Evolutionary conservation across 2,797 vertebrate genomes (phyloP).

Genomic region (Lemur catta): DNA sequence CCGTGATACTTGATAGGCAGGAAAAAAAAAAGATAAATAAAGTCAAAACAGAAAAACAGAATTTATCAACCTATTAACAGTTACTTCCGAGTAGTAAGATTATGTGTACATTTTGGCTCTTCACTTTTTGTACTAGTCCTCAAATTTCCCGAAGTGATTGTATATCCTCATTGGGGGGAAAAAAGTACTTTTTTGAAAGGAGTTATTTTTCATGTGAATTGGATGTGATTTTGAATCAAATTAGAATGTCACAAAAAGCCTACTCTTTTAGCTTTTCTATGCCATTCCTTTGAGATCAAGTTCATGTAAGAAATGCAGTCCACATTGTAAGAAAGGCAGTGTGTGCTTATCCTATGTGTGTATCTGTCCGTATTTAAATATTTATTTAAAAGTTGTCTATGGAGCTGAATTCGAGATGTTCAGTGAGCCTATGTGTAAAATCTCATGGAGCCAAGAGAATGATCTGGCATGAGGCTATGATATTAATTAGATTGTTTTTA

Average conservation of each 20-base stretch:
- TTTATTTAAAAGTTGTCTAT: background rate
- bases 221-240: conserved; percentile 46
- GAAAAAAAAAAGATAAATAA: background rate
- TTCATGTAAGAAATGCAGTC: background rate
- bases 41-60: background rate
- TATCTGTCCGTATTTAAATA: background rate
- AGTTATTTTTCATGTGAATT: conserved; percentile 29
- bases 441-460: background rate
- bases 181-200: background rate
- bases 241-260: conserved; percentile 34
- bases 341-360: background rate
- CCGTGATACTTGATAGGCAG: background rate
- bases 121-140: background rate
- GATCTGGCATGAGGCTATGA: background rate
- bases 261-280: background rate
- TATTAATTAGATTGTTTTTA: conserved; percentile 26
- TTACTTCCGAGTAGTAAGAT: background rate
- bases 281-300: background rate
- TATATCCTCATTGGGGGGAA: background rate
- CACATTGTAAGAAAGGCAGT: background rate
- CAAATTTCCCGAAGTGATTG: conserved; percentile 39
- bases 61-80: background rate
- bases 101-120: conserved; percentile 3
- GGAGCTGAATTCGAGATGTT: background rate
- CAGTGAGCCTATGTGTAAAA: background rate